Percentiles rank a stretch among this genome's conserved stretches.
Evolutionary conservation across 2,888 invertebrate species (phyloP).

Genomic region (Ennomos erosarius): DNA sequence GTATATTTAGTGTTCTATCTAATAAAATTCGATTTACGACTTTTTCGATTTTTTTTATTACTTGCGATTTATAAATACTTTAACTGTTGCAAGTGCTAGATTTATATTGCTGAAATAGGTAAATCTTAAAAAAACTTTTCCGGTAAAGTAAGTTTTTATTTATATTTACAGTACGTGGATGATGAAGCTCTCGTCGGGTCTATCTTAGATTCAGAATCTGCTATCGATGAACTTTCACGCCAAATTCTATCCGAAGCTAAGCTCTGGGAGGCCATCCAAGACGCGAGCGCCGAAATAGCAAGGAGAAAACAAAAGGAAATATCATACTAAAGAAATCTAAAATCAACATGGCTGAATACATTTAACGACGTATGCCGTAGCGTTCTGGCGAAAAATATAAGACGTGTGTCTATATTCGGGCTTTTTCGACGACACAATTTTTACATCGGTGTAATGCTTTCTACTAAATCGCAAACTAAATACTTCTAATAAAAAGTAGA

Average conservation of each 20-base stretch:
- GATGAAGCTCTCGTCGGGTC: constrained; percentile 88
- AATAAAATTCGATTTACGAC: no score
- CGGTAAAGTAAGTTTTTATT: not conserved
- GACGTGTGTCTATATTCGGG: not conserved
- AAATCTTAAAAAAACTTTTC: no score
- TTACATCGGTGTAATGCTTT: no score
- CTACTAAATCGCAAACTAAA: no score
- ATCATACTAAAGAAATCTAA: constrained; percentile 49
- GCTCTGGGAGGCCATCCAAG: constrained; percentile 92
- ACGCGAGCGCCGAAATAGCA: constrained; percentile 89
- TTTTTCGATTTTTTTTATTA: no score
- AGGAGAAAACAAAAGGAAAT: constrained; percentile 85
- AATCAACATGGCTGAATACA: constrained; percentile 41
- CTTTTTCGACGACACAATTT: not conserved
- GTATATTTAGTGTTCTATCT: no score
- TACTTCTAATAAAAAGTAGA: no score
- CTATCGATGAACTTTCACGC: constrained; percentile 90
- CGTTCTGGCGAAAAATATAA: constrained; percentile 40
- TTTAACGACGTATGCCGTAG: constrained; percentile 44
- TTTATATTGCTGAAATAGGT: no score
- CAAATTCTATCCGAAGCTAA: constrained; percentile 92
- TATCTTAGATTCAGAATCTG: constrained; percentile 88
- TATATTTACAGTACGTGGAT: constrained; percentile 61
- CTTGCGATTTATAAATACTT: no score
- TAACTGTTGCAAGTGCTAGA: no score